Evolutionary conservation across 2,113 vertebrate genomes (phyloP), one percentile per base, ranked within the genome.

Genomic region (Alosa alosa): DNA sequence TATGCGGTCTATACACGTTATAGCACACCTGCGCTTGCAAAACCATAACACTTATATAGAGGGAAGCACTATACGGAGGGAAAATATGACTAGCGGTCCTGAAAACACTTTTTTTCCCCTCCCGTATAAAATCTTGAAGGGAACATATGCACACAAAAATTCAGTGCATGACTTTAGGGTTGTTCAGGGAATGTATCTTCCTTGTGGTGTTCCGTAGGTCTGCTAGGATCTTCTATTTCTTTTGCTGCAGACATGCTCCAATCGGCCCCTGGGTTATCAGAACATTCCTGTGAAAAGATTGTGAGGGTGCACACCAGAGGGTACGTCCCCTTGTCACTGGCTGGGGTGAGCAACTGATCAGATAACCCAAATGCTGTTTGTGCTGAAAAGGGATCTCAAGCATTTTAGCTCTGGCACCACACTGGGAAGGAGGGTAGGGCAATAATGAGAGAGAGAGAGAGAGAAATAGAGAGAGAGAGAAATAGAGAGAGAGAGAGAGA

Each of bases 241-340:
- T 25, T 25, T 25, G 25, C 25, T 6, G 31, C 25, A 39, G 31
- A 4, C 72, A 78, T 78, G 72, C 31, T 78, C 3, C 11, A 78
- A 78, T 78, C 72, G 39, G 72, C 72, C 72, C 72, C 31, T 78
- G 72, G 72, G 36, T 78, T 36, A 78, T 78, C 31, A 78, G 72
- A 15, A 78, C 31, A 78, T 78, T 78, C 72, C 72, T 78, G 72
- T 11, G 11, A 18, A 41, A 10, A 78, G 72, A 78, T 41, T 78
- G 15, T 3, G 72, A 39, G 72, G 36, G 25, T 5, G 22, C 72
- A 75, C 68, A 36, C 25, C 31, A 39, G 2, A 36, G 1, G 64
- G 7, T 31, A 72, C 7, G n/a, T 22, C 55, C 55, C 18, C 55
- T 20, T 60, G 55, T 60, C 55, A 20, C 55, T 60, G 18, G 22